These are phyloP conservation scores for Leptogaster cylindrica DNA, from an alignment of 2,888 invertebrate genomes.

Conservation along the genomic window DNA sequence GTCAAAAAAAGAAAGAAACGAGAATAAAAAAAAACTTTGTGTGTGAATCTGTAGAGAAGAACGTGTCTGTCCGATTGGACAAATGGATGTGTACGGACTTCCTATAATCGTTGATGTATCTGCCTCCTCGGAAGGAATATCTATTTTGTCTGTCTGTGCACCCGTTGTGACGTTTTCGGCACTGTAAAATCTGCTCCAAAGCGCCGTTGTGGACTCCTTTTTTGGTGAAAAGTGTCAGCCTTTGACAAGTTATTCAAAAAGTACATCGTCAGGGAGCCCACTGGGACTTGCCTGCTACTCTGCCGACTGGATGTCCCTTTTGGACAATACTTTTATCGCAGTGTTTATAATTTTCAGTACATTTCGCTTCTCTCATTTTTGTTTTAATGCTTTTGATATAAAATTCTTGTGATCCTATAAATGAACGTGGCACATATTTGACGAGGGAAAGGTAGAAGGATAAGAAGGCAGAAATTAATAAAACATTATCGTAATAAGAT, in stretches of 20 bases:
- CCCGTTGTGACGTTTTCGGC: conserved; percentile 1
- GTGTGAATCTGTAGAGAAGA: conserved; percentile 6
- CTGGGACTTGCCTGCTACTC: conserved; percentile 2
- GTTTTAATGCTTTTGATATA: conserved; percentile 29
- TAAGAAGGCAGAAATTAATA: too few relatives aligned
- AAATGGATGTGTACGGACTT: conserved; percentile 24
- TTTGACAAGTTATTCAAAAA: conserved; percentile 43
- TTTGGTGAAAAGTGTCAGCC: conserved; percentile 37
- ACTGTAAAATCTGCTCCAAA: conserved; percentile 10
- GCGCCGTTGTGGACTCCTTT: conserved; percentile 25
- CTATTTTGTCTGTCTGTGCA: conserved; percentile 23
- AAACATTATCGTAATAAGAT: too few relatives aligned
- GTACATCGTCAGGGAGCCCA: conserved; percentile 25
- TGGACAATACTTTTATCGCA: background rate
- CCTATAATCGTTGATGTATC: conserved; percentile 23
- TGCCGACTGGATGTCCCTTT: background rate
- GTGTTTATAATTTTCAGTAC: conserved; percentile 15
- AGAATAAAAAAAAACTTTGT: too few relatives aligned
- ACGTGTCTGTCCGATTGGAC: conserved; percentile 30
- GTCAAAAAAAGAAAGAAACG: too few relatives aligned
- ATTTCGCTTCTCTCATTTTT: background rate
- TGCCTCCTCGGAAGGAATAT: conserved; percentile 4
- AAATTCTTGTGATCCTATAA: conserved; percentile 28
- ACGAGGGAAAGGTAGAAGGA: background rate
- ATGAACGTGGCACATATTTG: conserved; percentile 15